Evolutionary conservation across 2,797 vertebrate species (phyloP).

Genomic region (Bradypodion ventrale): DNA sequence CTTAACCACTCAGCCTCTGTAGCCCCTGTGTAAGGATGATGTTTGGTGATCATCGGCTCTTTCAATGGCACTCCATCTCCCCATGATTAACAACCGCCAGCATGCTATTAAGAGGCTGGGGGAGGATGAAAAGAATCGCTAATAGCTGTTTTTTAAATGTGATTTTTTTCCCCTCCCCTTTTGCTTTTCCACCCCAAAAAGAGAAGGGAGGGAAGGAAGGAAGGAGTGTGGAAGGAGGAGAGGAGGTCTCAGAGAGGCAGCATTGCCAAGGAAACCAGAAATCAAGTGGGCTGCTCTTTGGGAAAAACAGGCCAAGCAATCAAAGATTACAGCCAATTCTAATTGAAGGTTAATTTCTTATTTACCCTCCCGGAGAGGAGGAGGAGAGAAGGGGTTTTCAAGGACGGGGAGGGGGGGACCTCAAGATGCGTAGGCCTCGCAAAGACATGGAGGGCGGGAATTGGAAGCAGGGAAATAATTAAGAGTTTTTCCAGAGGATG

Average conservation of each 20-base stretch:
- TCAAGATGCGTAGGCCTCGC: slow-evolving; percentile 43
- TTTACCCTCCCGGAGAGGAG: slow-evolving; percentile 54
- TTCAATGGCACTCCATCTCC: too few species aligned
- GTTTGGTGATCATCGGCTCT: too few species aligned
- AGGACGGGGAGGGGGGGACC: not conserved
- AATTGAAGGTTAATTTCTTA: slow-evolving; percentile 72
- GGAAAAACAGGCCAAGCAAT: slow-evolving; percentile 34
- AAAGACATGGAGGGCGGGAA: not conserved
- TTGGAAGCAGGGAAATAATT: not conserved
- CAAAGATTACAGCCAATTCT: slow-evolving; percentile 62
- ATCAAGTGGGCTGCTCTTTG: slow-evolving; percentile 52
- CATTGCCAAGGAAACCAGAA: slow-evolving; percentile 64
- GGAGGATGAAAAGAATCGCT: slow-evolving; percentile 62
- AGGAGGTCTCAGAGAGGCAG: slow-evolving; percentile 7
- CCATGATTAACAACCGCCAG: slow-evolving; percentile 39
- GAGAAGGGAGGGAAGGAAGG: not conserved
- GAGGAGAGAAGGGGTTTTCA: too few species aligned
- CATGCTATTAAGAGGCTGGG: slow-evolving; percentile 60
- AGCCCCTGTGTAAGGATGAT: too few species aligned
- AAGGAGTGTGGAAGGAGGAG: not conserved
- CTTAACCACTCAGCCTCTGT: too few species aligned
- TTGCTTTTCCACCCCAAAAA: not conserved
- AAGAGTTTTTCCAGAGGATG: not conserved
- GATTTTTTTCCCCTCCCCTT: slow-evolving; percentile 35
- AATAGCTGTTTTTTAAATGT: slow-evolving; percentile 66